A percentile compares a stretch with the other conserved stretches of the same genome.
Conservation (phyloP, 2,797 vertebrate species). For the Ctenopoma multispine region DNA sequence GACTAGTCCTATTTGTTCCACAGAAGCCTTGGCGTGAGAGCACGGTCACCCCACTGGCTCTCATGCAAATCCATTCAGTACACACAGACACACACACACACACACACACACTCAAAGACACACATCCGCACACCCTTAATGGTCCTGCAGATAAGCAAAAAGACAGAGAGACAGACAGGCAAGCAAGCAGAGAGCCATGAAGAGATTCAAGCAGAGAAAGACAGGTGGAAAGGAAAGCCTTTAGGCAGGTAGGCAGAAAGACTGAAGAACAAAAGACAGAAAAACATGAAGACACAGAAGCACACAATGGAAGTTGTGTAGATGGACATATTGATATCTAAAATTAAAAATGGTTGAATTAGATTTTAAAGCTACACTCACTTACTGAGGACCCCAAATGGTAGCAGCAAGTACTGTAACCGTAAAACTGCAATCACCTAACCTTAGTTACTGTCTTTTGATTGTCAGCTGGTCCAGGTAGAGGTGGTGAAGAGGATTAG, state of each 20-base stretch:
- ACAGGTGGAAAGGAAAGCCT: constrained; percentile 11
- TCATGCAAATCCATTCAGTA: constrained; percentile 84
- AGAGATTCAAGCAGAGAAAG: constrained; percentile 28
- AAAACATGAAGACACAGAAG: constrained; percentile 9
- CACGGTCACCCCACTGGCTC: constrained; percentile 83
- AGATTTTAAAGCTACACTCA: background rate
- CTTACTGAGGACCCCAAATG: constrained; percentile 25
- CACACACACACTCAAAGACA: too few relatives aligned
- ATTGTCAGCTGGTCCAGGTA: too few relatives aligned
- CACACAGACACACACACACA: constrained; percentile 24
- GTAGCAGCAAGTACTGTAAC: constrained; percentile 1
- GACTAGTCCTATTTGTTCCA: constrained; percentile 83
- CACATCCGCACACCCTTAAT: constrained; percentile 65
- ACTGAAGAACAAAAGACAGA: background rate
- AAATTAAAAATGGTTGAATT: constrained; percentile 8
- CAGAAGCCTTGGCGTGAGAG: constrained; percentile 85
- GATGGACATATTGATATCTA: background rate
- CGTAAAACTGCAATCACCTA: too few relatives aligned
- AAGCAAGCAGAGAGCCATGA: constrained; percentile 25
- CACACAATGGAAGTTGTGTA: background rate
- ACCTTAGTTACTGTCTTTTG: too few relatives aligned
- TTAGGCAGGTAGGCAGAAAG: background rate
- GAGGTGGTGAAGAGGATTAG: too few relatives aligned
- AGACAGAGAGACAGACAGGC: constrained; percentile 53
- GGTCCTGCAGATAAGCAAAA: constrained; percentile 71